A percentile compares a stretch with the other conserved stretches of the same genome.
These are phyloP conservation scores for Bombus impatiens DNA, from an alignment of 1,140 invertebrate genomes.

Conservation along the genomic window DNA sequence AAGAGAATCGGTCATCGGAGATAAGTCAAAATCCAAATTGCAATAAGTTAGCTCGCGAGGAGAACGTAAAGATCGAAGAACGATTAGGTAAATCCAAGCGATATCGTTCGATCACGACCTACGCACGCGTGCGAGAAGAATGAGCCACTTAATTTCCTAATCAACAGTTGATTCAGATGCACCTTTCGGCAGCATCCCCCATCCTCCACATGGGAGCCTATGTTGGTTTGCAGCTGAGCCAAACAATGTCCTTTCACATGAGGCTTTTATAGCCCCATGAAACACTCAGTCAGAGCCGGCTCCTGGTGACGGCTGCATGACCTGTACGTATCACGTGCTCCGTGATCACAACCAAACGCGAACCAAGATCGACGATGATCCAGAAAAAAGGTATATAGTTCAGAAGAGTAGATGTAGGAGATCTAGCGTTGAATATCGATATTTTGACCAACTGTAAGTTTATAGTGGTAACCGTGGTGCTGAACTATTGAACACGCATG, in stretches of 20 bases:
- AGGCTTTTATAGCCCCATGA: slow-evolving; percentile 80
- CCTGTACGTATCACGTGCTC: neutral
- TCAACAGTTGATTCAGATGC: slow-evolving; percentile 81
- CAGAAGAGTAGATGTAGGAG: rapidly evolving
- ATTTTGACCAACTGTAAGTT: neutral
- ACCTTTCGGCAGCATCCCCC: slow-evolving; percentile 76
- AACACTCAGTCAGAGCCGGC: slow-evolving; percentile 48
- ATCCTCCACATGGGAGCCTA: slow-evolving; percentile 46
- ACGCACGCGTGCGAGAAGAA: slow-evolving; percentile 72
- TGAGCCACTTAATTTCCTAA: slow-evolving; percentile 81
- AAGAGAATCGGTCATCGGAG: slow-evolving; percentile 4
- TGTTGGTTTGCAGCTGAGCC: slow-evolving; percentile 78
- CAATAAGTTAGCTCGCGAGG: neutral
- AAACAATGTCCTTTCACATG: slow-evolving; percentile 82
- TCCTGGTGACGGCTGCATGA: slow-evolving; percentile 64
- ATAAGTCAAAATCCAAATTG: neutral
- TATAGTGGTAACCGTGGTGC: neutral
- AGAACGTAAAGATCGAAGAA: slow-evolving; percentile 50
- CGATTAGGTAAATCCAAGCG: slow-evolving; percentile 69
- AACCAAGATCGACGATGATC: neutral
- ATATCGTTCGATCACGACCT: slow-evolving; percentile 67
- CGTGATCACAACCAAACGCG: neutral
- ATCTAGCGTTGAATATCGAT: neutral
- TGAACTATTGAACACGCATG: neutral
- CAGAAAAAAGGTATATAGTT: neutral